Conservation (phyloP, 2,888 invertebrate species). For the Petrophora chlorosata region DNA sequence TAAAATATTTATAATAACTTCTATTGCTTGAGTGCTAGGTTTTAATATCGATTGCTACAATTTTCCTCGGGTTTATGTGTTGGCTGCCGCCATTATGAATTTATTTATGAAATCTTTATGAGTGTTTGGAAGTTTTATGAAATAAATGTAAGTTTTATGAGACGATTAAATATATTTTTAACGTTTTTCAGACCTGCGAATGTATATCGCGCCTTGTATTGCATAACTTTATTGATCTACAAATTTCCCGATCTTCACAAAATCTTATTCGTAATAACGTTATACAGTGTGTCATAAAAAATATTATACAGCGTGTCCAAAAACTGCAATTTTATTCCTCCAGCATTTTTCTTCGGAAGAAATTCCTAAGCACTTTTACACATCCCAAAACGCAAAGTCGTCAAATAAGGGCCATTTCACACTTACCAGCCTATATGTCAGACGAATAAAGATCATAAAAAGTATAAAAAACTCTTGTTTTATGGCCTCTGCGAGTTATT, state of each 20-base stretch:
- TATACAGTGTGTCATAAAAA: too few species aligned
- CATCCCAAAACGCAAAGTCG: constrained; percentile 24
- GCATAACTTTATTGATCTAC: too few species aligned
- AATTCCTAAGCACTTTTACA: neutral
- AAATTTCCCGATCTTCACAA: too few species aligned
- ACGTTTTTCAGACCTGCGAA: neutral
- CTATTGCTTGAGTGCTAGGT: too few species aligned
- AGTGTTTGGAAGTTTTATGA: constrained; percentile 14
- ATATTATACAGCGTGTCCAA: neutral
- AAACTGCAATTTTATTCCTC: too few species aligned
- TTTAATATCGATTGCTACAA: too few species aligned
- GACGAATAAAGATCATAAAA: too few species aligned
- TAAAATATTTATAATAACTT: too few species aligned
- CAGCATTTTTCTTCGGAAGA: neutral
- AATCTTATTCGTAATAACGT: too few species aligned
- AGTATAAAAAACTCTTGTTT: constrained; percentile 44
- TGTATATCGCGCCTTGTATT: neutral
- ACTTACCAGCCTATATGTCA: constrained; percentile 19
- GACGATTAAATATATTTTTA: constrained; percentile 10
- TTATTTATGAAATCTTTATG: constrained; percentile 41
- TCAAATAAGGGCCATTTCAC: constrained; percentile 34
- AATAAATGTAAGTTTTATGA: constrained; percentile 17
- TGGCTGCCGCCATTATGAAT: constrained; percentile 53
- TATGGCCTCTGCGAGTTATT: constrained; percentile 60
- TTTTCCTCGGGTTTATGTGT: constrained; percentile 42